phyloP scores from a whole-genome alignment of 92 coral and sea anemone genomes.

The Phenganax subtilis region DNA sequence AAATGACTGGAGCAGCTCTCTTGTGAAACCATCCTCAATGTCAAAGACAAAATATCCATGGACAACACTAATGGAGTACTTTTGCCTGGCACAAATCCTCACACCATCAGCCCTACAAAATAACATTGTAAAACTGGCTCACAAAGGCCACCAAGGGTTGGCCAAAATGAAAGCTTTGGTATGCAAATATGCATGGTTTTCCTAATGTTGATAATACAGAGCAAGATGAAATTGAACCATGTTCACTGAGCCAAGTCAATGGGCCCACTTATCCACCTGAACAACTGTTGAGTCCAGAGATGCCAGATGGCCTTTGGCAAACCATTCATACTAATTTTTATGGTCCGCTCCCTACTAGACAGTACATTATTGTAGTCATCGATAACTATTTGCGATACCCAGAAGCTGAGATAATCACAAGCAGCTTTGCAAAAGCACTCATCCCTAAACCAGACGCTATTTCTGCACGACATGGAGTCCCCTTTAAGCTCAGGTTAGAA shows the following conservation, averaged over 20 bases:
- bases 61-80: conserved; percentile 7
- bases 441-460: too few species aligned
- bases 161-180: conserved; percentile 24
- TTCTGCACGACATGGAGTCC: too few species aligned
- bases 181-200: conserved; percentile 25
- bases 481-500: too few species aligned
- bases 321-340: conserved; percentile 55
- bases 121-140: neutral
- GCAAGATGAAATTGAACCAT: conserved; percentile 45
- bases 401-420: too few species aligned
- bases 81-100: neutral
- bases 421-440: too few species aligned
- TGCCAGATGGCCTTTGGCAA: conserved; percentile 56
- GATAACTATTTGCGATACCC: too few species aligned
- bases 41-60: neutral
- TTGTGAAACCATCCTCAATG: neutral
- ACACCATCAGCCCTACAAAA: neutral
- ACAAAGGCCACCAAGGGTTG: conserved; percentile 15
- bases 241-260: conserved; percentile 54
- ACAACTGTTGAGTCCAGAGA: conserved; percentile 42
- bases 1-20: neutral
- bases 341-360: conserved; percentile 60
- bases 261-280: conserved; percentile 51
- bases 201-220: neutral
- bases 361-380: too few species aligned